phyloP scores from a whole-genome alignment of 2,113 vertebrate species.

The Cyphomyrus plagiostoma region DNA sequence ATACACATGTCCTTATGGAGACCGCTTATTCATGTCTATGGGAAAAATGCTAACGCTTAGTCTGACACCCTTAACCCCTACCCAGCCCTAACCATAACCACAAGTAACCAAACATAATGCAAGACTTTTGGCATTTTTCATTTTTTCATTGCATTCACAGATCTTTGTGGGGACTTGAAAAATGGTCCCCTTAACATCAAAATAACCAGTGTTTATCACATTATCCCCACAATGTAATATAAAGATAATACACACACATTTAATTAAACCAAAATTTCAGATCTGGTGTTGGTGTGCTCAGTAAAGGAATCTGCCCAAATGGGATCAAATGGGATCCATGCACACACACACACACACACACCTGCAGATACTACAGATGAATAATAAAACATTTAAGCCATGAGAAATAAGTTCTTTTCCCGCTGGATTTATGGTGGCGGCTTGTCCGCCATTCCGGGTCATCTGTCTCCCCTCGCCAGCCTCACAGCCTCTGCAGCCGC shows the following conservation, averaged over 20 bases:
- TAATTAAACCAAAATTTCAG: neutral
- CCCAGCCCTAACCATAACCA: no score
- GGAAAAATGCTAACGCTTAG: no score
- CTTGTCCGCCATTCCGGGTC: neutral
- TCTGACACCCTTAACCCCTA: no score
- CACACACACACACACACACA: neutral
- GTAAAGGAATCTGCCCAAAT: neutral
- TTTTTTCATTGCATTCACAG: no score
- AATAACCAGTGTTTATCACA: no score
- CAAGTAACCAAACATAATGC: neutral
- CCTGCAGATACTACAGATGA: neutral
- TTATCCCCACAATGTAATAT: no score
- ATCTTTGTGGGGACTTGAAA: no score
- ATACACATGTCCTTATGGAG: no score
- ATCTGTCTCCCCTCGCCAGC: slow-evolving; percentile 4
- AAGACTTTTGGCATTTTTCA: no score
- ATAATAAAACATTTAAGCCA: slow-evolving; percentile 16
- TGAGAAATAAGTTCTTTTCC: slow-evolving; percentile 15
- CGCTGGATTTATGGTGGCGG: neutral
- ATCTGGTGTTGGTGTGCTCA: neutral
- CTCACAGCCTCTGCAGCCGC: neutral
- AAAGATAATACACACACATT: neutral
- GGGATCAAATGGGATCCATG: neutral
- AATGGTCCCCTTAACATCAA: no score
- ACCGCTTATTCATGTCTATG: no score